Base-by-base conservation (phyloP, 2,113 vertebrate species). In the Aspidoscelis tigris region DNA sequence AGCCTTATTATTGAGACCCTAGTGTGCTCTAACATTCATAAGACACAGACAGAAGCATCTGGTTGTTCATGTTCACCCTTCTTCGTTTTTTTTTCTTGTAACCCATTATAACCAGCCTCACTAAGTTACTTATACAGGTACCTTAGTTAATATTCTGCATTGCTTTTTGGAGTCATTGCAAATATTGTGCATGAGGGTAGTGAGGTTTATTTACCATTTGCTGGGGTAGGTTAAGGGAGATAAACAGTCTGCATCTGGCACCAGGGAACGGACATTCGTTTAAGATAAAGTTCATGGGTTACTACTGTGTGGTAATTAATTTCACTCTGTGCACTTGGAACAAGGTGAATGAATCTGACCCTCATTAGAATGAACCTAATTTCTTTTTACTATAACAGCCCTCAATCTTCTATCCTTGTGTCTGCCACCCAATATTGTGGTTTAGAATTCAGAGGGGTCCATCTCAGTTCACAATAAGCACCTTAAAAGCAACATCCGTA, bases 1-100 rank as follows among this genome's bases (percentile, higher is more conserved):
- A 84, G 47, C 39, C 83, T 78, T 66, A 65, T 41, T 79, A 84
- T 79, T 61, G 55, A 84, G 68, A 79, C 58, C 69, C 69, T 39
- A 22, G 69, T 39, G 76, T 39, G 55, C 26, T 65, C 69, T 79
- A 78, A 47, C 65, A 43, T 26, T 47, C 41, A 16, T 3, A 4
- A 47, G 39, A 16, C 43, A 65, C 47, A 24, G 10, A 9, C 41
- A 22, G 39, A 26, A 24, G 26, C 26, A 4, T 50, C 14, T 61
- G 58, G 14, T 12, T 61, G 26, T 43, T 43, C 7, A 80, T 33
- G 58, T 26, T 39, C 74, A 33, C n/a, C 20, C 75, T 24, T 12
- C 76, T 26, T 9, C 33, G 21, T 16, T 39, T 26, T 73, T 41
- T 21, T 61, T 64, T 58, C 78, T 80, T 80, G 18, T 65, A 70